Conservation (phyloP, 2,888 invertebrate genomes). For the Sympetrum striolatum region DNA sequence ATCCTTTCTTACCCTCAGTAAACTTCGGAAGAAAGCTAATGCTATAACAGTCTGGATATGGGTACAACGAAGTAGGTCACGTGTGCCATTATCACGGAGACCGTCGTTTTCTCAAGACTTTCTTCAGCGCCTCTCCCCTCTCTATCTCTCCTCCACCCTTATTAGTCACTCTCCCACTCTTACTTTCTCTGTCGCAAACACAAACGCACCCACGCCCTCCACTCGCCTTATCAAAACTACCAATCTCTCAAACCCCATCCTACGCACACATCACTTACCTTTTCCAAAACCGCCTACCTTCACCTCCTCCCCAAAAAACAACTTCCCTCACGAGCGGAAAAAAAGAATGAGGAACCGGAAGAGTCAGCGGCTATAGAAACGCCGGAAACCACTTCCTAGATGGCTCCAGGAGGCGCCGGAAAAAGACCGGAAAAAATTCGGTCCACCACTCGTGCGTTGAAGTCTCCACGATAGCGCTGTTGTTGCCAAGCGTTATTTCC, state of each 20-base stretch:
- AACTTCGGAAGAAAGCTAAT: no score
- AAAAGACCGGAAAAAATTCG: background rate
- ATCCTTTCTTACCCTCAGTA: no score
- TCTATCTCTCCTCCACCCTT: background rate
- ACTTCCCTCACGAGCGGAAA: background rate
- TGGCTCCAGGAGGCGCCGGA: background rate
- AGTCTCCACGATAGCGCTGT: background rate
- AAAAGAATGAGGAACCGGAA: background rate
- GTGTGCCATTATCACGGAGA: background rate
- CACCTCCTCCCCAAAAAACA: background rate
- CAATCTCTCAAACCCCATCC: background rate
- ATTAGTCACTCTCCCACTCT: background rate
- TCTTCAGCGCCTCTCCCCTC: background rate
- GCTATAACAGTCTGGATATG: no score
- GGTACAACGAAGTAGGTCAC: no score
- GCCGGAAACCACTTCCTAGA: background rate
- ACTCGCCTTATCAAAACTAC: background rate
- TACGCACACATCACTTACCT: background rate
- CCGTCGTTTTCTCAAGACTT: background rate
- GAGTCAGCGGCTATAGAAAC: background rate
- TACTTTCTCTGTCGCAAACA: background rate
- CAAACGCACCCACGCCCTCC: background rate
- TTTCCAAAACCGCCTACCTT: background rate
- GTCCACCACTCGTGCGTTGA: background rate
- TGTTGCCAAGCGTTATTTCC: no score